These are phyloP conservation scores for Enteromius fasciolatus DNA, from an alignment of 2,797 vertebrate genomes.

Conservation along the genomic window DNA sequence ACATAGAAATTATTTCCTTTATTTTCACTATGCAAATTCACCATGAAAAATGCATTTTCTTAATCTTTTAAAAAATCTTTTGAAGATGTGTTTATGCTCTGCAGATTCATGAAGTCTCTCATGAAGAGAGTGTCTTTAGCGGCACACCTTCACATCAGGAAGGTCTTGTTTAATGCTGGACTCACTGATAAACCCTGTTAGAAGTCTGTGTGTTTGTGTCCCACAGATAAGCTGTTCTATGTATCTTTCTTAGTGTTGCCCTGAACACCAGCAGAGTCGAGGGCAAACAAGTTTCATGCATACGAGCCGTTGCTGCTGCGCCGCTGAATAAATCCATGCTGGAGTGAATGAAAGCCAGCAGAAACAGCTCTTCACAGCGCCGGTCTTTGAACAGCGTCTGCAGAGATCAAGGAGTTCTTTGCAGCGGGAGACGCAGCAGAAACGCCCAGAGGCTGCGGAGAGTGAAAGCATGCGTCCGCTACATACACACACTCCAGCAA, in stretches of 20 bases:
- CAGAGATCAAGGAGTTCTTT: slow-evolving; percentile 56
- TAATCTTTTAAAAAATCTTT: not conserved
- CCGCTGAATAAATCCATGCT: slow-evolving; percentile 63
- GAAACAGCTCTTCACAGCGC: slow-evolving; percentile 38
- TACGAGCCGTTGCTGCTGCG: slow-evolving; percentile 34
- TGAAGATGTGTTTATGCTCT: not conserved
- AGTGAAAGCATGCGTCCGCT: not conserved
- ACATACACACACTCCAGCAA: slow-evolving; percentile 14
- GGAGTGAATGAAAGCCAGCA: slow-evolving; percentile 62
- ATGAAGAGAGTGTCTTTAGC: not conserved
- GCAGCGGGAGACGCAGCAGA: slow-evolving; percentile 63
- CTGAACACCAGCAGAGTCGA: slow-evolving; percentile 65
- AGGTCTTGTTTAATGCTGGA: slow-evolving; percentile 4
- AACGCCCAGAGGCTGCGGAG: slow-evolving; percentile 40
- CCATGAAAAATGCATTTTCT: not conserved
- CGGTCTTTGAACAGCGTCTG: slow-evolving; percentile 59
- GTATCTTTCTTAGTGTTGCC: slow-evolving; percentile 53
- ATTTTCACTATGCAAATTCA: not conserved
- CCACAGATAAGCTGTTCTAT: slow-evolving; percentile 64
- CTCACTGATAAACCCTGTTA: not conserved
- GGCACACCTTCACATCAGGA: not conserved
- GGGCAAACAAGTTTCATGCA: slow-evolving; percentile 66
- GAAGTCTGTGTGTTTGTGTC: slow-evolving; percentile 13
- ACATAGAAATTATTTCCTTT: too few species aligned
- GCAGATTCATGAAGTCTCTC: not conserved